Base-by-base conservation (phyloP, 2,113 vertebrate species). In the Promerops cafer region DNA sequence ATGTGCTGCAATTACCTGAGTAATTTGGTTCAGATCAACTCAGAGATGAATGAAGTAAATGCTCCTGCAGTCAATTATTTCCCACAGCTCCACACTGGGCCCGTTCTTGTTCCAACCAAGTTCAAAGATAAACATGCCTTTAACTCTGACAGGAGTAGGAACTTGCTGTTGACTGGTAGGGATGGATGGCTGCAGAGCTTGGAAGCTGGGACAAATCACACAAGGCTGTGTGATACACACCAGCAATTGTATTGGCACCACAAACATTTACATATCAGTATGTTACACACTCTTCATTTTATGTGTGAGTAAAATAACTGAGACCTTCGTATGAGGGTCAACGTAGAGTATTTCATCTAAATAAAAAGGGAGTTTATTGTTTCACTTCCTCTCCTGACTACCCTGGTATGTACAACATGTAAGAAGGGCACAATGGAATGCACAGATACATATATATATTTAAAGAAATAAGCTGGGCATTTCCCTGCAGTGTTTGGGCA, bases 191-290 rank as follows among this genome's bases (percentile, higher is more conserved):
- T 70, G 71, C 69, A 81, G 64, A 80, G 21, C 68, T 92, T 45
- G 83, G 76, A 88, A 94, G 68, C 53, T 91, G 66, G 26, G 95
- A 90, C 44, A 88, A 91, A 89, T 90, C 18, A 93, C 23, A 65
- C 37, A 28, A 4, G 24, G 56, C 37, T 49, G 50, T 82, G n/a
- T n/a, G n/a, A n/a, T 83, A 89, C 37, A 83, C 63, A 81, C 16
- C 13, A 61, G 49, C 22, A 87, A 79, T 53, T 83, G 45, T 54
- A 40, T 82, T 90, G 70, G 88, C 71, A 90, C 63, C 15, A 50
- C 57, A 45, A 80, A 70, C n/a, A 68, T 76, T 91, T 79, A 40
- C 35, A 5, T 56, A 85, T 42, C 85, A 88, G 79, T 50, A 74
- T 23, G 52, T 30, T 66, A 70, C 68, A 93, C 66, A 66, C 35